Conservation (phyloP, 1,140 invertebrate genomes). For the Drosophila tani region DNA sequence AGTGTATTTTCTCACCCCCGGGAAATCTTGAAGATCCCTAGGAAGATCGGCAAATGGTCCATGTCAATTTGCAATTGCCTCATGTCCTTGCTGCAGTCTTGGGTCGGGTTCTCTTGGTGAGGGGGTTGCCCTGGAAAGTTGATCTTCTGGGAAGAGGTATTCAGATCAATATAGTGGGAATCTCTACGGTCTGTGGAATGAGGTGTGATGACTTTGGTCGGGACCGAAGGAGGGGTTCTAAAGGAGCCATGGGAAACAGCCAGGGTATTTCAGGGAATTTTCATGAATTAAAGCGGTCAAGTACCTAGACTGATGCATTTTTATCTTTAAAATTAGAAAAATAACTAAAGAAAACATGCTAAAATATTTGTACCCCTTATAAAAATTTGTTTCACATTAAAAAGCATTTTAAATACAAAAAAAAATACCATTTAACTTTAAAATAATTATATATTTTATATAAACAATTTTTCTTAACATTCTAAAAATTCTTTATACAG, state of each 20-base stretch:
- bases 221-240: background rate
- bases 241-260: conserved; percentile 17
- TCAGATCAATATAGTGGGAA: conserved; percentile 35
- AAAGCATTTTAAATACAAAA: background rate
- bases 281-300: background rate
- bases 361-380: no score
- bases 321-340: no score
- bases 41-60: conserved; percentile 66
- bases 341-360: no score
- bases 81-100: conserved; percentile 43
- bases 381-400: no score
- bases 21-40: conserved; percentile 39
- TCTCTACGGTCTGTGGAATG: background rate
- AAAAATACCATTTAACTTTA: background rate
- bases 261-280: background rate
- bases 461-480: no score
- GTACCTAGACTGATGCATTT: background rate
- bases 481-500: no score
- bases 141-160: conserved; percentile 46
- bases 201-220: background rate
- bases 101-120: conserved; percentile 15
- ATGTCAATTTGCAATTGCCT: conserved; percentile 60
- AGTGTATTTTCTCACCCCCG: conserved; percentile 34
- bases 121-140: conserved; percentile 43
- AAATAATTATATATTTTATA: background rate